Conservation (phyloP, 2,888 invertebrate species). For the Melanostoma mellinum region DNA sequence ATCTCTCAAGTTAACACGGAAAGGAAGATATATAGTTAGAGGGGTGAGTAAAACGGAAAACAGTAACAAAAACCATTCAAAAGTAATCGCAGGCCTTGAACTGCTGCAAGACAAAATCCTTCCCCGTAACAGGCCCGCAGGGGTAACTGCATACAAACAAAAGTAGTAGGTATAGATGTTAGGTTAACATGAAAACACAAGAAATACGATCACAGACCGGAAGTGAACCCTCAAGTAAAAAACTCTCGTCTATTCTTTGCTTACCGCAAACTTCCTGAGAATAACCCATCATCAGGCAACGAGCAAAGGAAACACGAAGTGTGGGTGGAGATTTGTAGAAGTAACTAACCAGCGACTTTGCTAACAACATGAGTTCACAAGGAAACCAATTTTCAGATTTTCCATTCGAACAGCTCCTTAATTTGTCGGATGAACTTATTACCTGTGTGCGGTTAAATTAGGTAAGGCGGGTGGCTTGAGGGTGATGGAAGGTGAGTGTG, state of each 20-base stretch:
- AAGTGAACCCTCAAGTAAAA: conserved; percentile 66
- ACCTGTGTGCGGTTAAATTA: conserved; percentile 64
- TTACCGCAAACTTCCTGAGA: conserved; percentile 45
- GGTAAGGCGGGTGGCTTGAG: not conserved
- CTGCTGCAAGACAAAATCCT: too few relatives aligned
- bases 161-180: conserved; percentile 9
- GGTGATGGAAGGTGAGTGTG: not conserved
- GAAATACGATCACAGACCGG: conserved; percentile 60
- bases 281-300: conserved; percentile 6
- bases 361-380: conserved; percentile 71
- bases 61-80: too few relatives aligned
- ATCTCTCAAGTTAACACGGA: too few relatives aligned
- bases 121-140: not conserved
- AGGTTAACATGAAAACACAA: conserved; percentile 60
- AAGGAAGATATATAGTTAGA: too few relatives aligned
- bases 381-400: conserved; percentile 73
- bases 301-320: not conserved
- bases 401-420: conserved; percentile 73
- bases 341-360: conserved; percentile 64
- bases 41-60: too few relatives aligned
- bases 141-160: not conserved
- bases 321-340: conserved; percentile 28
- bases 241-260: conserved; percentile 38
- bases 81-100: too few relatives aligned
- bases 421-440: conserved; percentile 73